Conservation (phyloP, 2,113 vertebrate genomes). For the Tamias sibiricus region DNA sequence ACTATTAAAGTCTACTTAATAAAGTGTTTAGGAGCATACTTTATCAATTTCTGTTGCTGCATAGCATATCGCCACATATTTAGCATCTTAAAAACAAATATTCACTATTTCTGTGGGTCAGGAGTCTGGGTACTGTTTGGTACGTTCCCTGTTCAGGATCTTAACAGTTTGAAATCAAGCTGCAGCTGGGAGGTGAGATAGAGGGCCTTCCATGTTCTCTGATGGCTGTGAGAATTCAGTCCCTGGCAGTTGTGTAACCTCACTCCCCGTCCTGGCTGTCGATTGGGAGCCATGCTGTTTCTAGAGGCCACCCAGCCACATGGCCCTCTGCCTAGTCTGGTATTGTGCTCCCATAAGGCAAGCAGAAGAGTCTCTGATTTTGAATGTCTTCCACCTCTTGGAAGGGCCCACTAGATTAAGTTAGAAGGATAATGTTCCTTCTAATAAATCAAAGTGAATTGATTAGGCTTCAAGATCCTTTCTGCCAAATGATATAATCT, state of each 20-base stretch:
- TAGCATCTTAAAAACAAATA: too few species aligned
- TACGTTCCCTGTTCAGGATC: background rate
- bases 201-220: background rate
- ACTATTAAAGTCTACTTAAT: background rate
- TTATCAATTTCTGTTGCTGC: background rate
- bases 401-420: background rate
- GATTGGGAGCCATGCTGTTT: background rate
- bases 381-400: background rate
- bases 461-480: background rate
- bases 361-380: background rate
- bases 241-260: background rate
- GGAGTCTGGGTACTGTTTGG: background rate
- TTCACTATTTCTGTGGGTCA: too few species aligned
- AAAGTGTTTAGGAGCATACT: background rate
- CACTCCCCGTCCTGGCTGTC: background rate
- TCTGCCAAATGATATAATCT: background rate
- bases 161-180: background rate
- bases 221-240: background rate
- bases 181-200: background rate
- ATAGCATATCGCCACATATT: background rate
- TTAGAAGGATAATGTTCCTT: background rate
- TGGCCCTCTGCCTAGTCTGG: background rate
- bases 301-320: accelerated
- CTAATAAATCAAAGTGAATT: background rate
- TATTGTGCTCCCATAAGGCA: background rate